These are phyloP conservation scores for Eurystomus gularis DNA, from an alignment of 2,113 vertebrate species.

Conservation along the genomic window DNA sequence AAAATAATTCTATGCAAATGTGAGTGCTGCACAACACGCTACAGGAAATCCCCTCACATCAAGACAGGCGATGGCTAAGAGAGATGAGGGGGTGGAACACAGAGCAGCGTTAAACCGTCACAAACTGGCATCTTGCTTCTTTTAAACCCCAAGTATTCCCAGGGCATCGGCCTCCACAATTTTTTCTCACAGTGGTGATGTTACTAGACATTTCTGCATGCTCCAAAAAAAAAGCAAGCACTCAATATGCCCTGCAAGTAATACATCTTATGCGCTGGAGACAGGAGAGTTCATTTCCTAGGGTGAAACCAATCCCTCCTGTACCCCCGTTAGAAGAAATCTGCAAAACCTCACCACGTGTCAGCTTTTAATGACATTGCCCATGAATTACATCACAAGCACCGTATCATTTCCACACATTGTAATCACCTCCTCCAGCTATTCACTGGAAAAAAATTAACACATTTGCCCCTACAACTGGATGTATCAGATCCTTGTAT, in stretches of 20 bases:
- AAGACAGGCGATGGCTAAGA: not conserved
- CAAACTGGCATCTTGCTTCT: not conserved
- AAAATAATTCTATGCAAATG: not conserved
- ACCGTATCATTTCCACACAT: not conserved
- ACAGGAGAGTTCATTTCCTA: not conserved
- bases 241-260: not conserved
- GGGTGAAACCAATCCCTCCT: not conserved
- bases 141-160: not conserved
- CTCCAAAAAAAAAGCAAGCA: not conserved
- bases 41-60: not conserved
- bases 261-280: rapidly evolving
- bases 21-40: too few relatives aligned
- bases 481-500: not conserved
- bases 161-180: rapidly evolving
- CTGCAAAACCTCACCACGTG: not conserved
- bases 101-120: not conserved
- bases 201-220: not conserved
- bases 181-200: not conserved
- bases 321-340: not conserved
- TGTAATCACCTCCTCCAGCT: not conserved
- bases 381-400: not conserved
- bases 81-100: rapidly evolving
- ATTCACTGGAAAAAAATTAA: not conserved
- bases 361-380: not conserved
- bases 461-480: not conserved